These are phyloP conservation scores for Albula glossodonta DNA, from an alignment of 2,113 vertebrate genomes.

Conservation along the genomic window DNA sequence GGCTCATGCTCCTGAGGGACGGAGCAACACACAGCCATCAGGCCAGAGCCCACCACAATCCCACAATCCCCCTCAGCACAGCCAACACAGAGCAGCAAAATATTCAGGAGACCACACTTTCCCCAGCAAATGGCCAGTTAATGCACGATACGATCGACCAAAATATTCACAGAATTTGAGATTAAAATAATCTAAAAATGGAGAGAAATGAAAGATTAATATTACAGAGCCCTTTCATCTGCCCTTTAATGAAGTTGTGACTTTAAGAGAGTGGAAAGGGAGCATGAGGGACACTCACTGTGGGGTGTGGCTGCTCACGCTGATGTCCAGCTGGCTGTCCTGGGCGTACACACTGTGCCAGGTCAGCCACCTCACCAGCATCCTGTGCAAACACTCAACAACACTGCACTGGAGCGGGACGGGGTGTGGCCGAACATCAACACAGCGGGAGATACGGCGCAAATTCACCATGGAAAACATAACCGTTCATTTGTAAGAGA, in stretches of 20 bases:
- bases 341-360: conserved; percentile 67
- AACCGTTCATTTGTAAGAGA: too few relatives aligned
- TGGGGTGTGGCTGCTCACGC: conserved; percentile 67
- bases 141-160: neutral
- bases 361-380: conserved; percentile 87
- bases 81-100: too few relatives aligned
- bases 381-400: conserved; percentile 80
- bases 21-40: neutral
- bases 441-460: too few relatives aligned
- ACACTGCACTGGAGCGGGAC: conserved; percentile 77
- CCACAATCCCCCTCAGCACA: too few relatives aligned
- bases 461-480: neutral
- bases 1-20: conserved; percentile 77
- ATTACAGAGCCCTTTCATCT: neutral
- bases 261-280: neutral
- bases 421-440: neutral
- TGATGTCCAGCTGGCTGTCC: conserved; percentile 64
- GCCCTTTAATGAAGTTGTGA: neutral
- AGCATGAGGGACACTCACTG: conserved; percentile 59
- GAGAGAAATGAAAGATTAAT: too few relatives aligned
- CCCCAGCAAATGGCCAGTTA: too few relatives aligned
- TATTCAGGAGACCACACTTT: too few relatives aligned
- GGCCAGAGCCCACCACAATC: too few relatives aligned
- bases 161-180: neutral
- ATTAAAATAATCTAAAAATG: too few relatives aligned